phyloP scores from a whole-genome alignment of 2,113 vertebrate genomes.

The Corythornis madagascariensis region DNA sequence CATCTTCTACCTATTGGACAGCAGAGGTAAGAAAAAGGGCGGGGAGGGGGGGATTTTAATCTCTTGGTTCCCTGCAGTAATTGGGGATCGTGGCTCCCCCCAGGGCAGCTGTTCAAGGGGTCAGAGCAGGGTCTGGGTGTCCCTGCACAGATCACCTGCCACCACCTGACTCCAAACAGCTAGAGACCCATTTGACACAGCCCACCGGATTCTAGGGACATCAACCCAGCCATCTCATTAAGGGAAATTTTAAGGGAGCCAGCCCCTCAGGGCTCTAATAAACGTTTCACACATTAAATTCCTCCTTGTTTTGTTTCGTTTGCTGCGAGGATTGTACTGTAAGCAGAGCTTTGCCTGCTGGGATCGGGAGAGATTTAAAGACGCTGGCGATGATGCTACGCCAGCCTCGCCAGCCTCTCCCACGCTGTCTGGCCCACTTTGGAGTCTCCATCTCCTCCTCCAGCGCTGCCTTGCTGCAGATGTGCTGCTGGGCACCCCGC shows the following conservation, averaged over 20 bases:
- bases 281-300: not conserved
- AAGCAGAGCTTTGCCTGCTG: not conserved
- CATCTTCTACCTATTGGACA: rapidly evolving
- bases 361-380: not conserved
- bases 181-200: rapidly evolving
- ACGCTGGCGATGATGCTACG: rapidly evolving
- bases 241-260: not conserved
- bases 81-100: rapidly evolving
- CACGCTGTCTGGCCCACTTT: not conserved
- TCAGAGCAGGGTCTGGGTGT: too few relatives aligned
- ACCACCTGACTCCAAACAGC: not conserved
- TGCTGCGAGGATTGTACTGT: not conserved
- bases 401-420: not conserved
- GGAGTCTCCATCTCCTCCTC: not conserved
- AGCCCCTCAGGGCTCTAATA: not conserved
- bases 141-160: not conserved
- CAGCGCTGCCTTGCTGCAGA: not conserved
- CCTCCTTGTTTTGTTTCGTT: not conserved
- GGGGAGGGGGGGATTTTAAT: not conserved
- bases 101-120: rapidly evolving
- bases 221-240: not conserved
- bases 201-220: not conserved
- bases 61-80: not conserved
- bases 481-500: not conserved
- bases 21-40: too few relatives aligned